A percentile compares a stretch with the other conserved stretches of the same genome.
These are phyloP conservation scores for Chalcosyrphus nemorum DNA, from an alignment of 2,888 invertebrate species.

Conservation along the genomic window DNA sequence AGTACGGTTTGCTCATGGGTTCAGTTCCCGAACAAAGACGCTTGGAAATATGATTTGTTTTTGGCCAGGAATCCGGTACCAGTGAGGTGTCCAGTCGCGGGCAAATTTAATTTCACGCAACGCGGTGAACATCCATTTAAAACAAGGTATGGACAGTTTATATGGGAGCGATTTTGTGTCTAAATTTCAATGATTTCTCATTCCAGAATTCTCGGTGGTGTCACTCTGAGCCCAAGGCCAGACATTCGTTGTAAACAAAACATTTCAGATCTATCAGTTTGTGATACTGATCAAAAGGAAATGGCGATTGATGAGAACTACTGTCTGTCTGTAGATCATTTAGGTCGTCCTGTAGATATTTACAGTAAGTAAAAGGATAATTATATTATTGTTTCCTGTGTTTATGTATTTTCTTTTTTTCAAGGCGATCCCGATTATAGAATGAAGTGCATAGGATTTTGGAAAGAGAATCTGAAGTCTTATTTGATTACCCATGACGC, in stretches of 20 bases:
- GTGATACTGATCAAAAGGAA: conserved; percentile 97
- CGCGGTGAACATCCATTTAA: conserved; percentile 94
- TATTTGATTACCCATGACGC: conserved; percentile 98
- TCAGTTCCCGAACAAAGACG: conserved; percentile 91
- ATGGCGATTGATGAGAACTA: conserved; percentile 97
- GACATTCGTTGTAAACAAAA: conserved; percentile 96
- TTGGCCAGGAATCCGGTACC: conserved; percentile 93
- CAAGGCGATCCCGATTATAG: conserved; percentile 95
- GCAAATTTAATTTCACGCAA: conserved; percentile 97
- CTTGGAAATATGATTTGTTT: conserved; percentile 94
- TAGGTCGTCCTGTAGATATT: conserved; percentile 96
- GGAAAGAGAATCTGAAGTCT: conserved; percentile 98
- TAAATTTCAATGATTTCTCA: conserved; percentile 43
- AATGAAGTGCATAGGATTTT: conserved; percentile 98
- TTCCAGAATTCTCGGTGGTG: conserved; percentile 93
- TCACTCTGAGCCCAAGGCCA: conserved; percentile 95
- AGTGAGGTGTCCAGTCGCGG: conserved; percentile 97
- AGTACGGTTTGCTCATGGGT: conserved; percentile 97
- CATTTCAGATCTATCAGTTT: conserved; percentile 97
- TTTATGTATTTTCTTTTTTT: no score
- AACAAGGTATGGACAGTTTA: conserved; percentile 85
- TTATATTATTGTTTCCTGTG: not conserved
- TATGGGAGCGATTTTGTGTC: no score
- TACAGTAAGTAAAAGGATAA: conserved; percentile 88
- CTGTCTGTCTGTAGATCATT: conserved; percentile 97